These are phyloP conservation scores for Tretioscincus oriximinensis DNA, from an alignment of 2,113 vertebrate genomes.

Conservation along the genomic window DNA sequence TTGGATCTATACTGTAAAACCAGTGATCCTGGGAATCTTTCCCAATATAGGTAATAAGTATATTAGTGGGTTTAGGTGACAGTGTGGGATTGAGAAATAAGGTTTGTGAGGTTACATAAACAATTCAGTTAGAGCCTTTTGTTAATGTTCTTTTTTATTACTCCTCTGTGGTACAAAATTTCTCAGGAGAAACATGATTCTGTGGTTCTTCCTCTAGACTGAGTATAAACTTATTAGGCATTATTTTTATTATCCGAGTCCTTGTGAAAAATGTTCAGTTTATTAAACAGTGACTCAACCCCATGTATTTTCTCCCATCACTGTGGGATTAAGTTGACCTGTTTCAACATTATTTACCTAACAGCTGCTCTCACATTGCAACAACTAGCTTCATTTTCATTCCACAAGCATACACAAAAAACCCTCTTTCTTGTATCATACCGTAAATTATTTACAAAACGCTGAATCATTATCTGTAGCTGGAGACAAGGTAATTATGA, in stretches of 20 bases:
- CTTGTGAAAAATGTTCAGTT: conserved; percentile 53
- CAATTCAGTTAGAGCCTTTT: conserved; percentile 45
- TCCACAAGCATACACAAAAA: conserved; percentile 42
- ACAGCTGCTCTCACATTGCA: conserved; percentile 40
- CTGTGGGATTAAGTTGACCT: conserved; percentile 60
- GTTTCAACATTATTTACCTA: conserved; percentile 63
- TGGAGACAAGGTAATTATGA: conserved; percentile 49
- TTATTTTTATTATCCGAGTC: conserved; percentile 64
- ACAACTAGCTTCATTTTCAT: conserved; percentile 63
- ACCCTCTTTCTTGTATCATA: conserved; percentile 51
- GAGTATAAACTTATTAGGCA: conserved; percentile 64
- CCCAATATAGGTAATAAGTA: conserved; percentile 43
- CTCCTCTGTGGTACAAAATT: conserved; percentile 33
- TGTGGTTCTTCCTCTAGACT: conserved; percentile 64
- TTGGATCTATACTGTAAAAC: conserved; percentile 46
- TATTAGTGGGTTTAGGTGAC: conserved; percentile 50
- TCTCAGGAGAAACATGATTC: conserved; percentile 48
- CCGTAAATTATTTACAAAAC: conserved; percentile 66
- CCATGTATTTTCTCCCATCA: conserved; percentile 42
- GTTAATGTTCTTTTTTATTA: conserved; percentile 48
- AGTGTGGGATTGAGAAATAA: conserved; percentile 36
- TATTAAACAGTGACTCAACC: conserved; percentile 68
- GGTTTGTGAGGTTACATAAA: conserved; percentile 37
- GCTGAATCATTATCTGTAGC: conserved; percentile 63
- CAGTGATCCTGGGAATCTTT: conserved; percentile 37